Evolutionary conservation across 2,888 invertebrate genomes (phyloP), one percentile per base, ranked within the genome.

Genomic region (Ormyrus rosae): DNA sequence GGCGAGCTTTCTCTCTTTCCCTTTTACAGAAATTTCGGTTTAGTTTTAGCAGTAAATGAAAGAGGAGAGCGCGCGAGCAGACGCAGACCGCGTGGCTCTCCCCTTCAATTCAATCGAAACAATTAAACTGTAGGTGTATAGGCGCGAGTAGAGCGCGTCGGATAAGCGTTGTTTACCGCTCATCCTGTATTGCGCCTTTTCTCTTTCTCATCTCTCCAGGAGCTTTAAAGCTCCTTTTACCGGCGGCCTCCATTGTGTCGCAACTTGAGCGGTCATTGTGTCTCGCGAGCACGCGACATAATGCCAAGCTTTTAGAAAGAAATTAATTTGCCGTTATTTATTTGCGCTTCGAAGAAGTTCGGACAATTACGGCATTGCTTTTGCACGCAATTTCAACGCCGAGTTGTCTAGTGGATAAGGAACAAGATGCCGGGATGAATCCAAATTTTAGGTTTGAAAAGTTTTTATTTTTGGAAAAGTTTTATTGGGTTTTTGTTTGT

Each of bases 21-120:
- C 34, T 34, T 34, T 34, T 34, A 34, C 46, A 48, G 63, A 74
- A 65, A 75, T 67, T 75, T 60, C 58, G 65, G 9, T 58, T 64
- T 73, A 56, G 73, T 85, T 85, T 4, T 85, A 82, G 83, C 82
- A 82, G 81, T 82, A 83, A 83, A 83, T 80, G 53, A 60, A 67
- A 75, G 48, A 65, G 74, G 45, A n/a, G 6, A 55, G 13, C 60
- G 46, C 11, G n/a, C 51, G 65, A 63, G 34, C 34, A 34, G 34
- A 34, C 34, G 34, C 34, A 34, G 34, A 34, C 34, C 34, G 34
- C 34, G 34, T 0, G 34, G 34, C 34, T 34, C 34, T 34, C 34
- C 34, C 34, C n/a, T 55, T 76, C 64, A 72, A 73, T 78, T 81
- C 64, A 76, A 71, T 83, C 75, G 78, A 65, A 73, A 83, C 81